A percentile compares a stretch with the other conserved stretches of the same genome.
Evolutionary conservation across 2,888 invertebrate genomes (phyloP).

Genomic region (Thecophora atra): DNA sequence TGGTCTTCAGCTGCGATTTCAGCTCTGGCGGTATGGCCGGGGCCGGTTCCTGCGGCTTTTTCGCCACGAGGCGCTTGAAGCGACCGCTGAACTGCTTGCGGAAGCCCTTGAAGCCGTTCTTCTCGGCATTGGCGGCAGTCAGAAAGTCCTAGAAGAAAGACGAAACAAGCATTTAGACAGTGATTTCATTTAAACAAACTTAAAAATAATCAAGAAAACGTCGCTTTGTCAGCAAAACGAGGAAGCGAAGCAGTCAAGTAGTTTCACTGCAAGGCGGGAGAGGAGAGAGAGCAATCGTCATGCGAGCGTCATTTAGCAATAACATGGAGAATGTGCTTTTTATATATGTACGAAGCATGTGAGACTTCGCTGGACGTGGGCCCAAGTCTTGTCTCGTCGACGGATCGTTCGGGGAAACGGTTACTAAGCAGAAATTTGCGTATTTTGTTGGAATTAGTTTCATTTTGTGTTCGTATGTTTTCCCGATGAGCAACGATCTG

Average conservation of each 20-base stretch:
- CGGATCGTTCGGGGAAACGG: conserved; percentile 1
- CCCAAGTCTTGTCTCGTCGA: background rate
- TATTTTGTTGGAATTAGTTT: background rate
- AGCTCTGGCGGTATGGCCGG: conserved; percentile 88
- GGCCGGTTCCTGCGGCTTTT: conserved; percentile 79
- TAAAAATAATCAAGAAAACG: background rate
- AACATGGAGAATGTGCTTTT: no score
- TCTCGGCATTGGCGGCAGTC: conserved; percentile 76
- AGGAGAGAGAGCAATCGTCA: background rate
- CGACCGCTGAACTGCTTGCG: conserved; percentile 87
- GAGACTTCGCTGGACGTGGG: no score
- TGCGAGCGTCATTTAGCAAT: background rate
- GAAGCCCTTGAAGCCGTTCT: conserved; percentile 82
- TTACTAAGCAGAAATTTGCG: conserved; percentile 20
- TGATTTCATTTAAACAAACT: no score
- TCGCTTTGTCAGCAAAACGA: conserved; percentile 16
- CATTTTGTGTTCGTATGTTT: background rate
- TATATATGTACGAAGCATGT: no score
- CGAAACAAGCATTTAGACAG: background rate
- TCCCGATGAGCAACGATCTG: conserved; percentile 1
- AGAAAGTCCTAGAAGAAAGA: conserved; percentile 74
- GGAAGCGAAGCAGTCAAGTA: background rate
- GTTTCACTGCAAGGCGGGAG: conserved; percentile 1
- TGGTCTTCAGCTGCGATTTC: conserved; percentile 87
- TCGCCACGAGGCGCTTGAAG: conserved; percentile 85